Evolutionary conservation across 2,113 vertebrate species (phyloP), one percentile per base, ranked within the genome.

Genomic region (Aspiorhynchus laticeps): DNA sequence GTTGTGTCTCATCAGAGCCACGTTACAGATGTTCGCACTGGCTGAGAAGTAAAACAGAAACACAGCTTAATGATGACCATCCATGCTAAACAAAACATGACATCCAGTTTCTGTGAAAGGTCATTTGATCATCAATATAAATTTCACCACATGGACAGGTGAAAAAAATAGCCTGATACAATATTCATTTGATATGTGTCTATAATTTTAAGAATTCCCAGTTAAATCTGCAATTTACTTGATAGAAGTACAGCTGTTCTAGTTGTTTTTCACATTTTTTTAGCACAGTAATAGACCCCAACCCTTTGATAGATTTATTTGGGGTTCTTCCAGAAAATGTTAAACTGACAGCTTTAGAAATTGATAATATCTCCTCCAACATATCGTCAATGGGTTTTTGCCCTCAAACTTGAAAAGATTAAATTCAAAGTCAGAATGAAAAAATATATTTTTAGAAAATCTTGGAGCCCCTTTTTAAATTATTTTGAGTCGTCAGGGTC

Each of bases 1-100:
- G 1, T 92, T 96, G 90, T 99, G 97, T 87, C 98, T 95, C 98
- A 99, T 99, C 91, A 99, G 95, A 88, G 96, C 97, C 88, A 99
- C 97, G 0, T 99, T 99, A 92, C 98, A 99, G 92, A 99, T 96
- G 91, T 99, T 99, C 92, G 98, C 98, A 88, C 97, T 96, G 14
- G 98, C 98, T 99, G 95, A 4, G 88, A 90, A 92, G 26, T 19
- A 80, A 14, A 53, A 71, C 2, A 83, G 21, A 75, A 53, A 61
- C 2, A 26, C 10, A 46, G 24, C 19, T 73, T 53, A 51, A 69
- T 48, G 28, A 38, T 10, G 28, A 77, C 15, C 36, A 61, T 61
- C 5, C 15, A 28, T 85, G 17, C 38, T 19, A 38, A 78, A 36
- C 26, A 67, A 46, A 51, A 67, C 17, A 65, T 28, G 41, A 61